Percentiles rank a stretch among this genome's conserved stretches.
Evolutionary conservation across 2,888 invertebrate genomes (phyloP).

Genomic region (Drosophila helvetica): DNA sequence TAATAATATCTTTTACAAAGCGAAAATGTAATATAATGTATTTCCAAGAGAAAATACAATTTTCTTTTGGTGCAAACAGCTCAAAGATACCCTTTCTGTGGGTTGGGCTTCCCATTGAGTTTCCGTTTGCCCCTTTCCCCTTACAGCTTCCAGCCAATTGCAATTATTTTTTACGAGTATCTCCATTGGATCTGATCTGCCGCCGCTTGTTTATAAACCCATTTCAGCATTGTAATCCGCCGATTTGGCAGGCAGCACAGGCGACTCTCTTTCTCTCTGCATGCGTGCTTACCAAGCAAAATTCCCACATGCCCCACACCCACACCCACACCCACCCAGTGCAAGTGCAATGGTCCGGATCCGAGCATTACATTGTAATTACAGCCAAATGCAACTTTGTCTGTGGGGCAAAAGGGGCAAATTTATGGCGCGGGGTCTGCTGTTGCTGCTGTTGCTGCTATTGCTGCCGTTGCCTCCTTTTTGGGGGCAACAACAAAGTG

Average conservation of each 20-base stretch:
- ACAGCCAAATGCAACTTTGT: slow-evolving; percentile 74
- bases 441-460: slow-evolving; percentile 6
- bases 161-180: slow-evolving; percentile 71
- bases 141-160: slow-evolving; percentile 54
- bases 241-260: slow-evolving; percentile 66
- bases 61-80: too few species aligned
- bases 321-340: background rate
- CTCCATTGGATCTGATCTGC: slow-evolving; percentile 56
- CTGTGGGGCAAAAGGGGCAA: slow-evolving; percentile 47
- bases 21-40: too few species aligned
- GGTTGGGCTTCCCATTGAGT: slow-evolving; percentile 12
- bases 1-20: too few species aligned
- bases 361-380: slow-evolving; percentile 73
- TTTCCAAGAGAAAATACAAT: too few species aligned
- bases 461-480: slow-evolving; percentile 11
- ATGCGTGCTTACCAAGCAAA: slow-evolving; percentile 65
- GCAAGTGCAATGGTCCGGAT: slow-evolving; percentile 28
- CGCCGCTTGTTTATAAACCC: slow-evolving; percentile 74
- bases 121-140: slow-evolving; percentile 2
- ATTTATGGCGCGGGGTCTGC: slow-evolving; percentile 45
- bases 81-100: background rate
- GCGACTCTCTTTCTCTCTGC: slow-evolving; percentile 14
- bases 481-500: slow-evolving; percentile 73
- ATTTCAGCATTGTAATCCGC: slow-evolving; percentile 75
- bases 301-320: slow-evolving; percentile 22